Percentiles rank a stretch among this genome's conserved stretches.
These are phyloP conservation scores for Falco rusticolus DNA, from an alignment of 2,797 vertebrate genomes.

Conservation along the genomic window DNA sequence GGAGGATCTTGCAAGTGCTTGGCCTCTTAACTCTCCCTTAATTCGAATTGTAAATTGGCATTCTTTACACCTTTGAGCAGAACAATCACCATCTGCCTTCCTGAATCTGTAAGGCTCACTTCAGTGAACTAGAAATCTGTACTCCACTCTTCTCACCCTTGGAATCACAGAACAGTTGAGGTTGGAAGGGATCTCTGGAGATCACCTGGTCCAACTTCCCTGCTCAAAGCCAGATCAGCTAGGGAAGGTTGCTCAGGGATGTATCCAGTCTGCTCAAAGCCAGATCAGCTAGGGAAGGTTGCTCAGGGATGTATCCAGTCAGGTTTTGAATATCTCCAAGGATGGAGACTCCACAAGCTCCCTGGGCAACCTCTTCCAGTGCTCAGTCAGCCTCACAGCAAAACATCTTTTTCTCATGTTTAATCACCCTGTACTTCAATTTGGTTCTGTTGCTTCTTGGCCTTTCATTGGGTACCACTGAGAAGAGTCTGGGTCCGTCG, in stretches of 20 bases:
- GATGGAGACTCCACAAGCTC: not conserved
- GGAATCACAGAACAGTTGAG: not conserved
- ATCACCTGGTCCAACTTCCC: not conserved
- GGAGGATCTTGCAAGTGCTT: not conserved
- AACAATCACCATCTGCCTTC: constrained; percentile 49
- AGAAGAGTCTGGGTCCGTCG: not conserved
- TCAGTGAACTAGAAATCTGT: constrained; percentile 31
- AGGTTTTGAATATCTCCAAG: not conserved
- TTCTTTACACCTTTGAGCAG: constrained; percentile 51
- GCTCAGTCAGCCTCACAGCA: not conserved
- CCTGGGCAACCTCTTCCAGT: not conserved
- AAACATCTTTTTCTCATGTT: not conserved
- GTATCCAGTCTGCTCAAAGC: not conserved
- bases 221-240: not conserved
- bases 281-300: not conserved
- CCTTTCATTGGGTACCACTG: not conserved
- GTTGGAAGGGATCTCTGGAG: not conserved
- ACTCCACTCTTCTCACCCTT: not conserved
- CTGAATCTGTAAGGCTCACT: constrained; percentile 9
- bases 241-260: not conserved
- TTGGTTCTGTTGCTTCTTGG: not conserved
- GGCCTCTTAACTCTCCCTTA: constrained; percentile 48
- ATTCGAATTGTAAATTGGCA: constrained; percentile 46
- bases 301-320: not conserved
- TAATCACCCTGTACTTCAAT: not conserved